Percentiles rank a stretch among this genome's conserved stretches.
phyloP scores from a whole-genome alignment of 2,797 vertebrate genomes.

The Chaenodraco wilsoni region DNA sequence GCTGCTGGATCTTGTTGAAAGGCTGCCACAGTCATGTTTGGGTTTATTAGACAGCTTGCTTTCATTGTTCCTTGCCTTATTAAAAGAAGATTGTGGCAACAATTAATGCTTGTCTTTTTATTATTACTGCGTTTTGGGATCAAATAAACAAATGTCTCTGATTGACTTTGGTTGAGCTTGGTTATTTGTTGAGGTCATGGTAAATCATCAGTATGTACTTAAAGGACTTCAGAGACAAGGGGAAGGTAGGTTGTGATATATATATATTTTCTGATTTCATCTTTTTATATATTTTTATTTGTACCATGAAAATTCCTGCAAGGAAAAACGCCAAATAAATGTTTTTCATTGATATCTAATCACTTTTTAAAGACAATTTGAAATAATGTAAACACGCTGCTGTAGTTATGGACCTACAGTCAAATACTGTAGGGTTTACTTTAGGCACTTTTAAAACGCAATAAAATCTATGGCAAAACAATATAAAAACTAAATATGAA shows the following conservation, averaged over 20 bases:
- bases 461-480: background rate
- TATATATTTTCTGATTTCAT: background rate
- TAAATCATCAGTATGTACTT: no score
- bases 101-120: background rate
- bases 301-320: background rate
- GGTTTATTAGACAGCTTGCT: constrained; percentile 36
- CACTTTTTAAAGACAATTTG: constrained; percentile 6
- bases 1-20: constrained; percentile 48
- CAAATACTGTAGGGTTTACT: background rate
- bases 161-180: background rate
- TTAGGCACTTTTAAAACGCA: background rate
- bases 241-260: rapidly evolving
- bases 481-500: background rate
- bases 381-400: background rate
- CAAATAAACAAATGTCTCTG: background rate
- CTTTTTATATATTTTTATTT: background rate
- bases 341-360: background rate
- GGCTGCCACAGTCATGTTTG: constrained; percentile 13
- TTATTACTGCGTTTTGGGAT: background rate
- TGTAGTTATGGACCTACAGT: background rate
- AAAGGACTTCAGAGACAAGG: background rate
- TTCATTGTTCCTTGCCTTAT: background rate
- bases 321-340: background rate
- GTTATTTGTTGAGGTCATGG: no score
- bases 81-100: background rate